phyloP scores from a whole-genome alignment of 2,113 vertebrate genomes.

The Setophaga coronata region DNA sequence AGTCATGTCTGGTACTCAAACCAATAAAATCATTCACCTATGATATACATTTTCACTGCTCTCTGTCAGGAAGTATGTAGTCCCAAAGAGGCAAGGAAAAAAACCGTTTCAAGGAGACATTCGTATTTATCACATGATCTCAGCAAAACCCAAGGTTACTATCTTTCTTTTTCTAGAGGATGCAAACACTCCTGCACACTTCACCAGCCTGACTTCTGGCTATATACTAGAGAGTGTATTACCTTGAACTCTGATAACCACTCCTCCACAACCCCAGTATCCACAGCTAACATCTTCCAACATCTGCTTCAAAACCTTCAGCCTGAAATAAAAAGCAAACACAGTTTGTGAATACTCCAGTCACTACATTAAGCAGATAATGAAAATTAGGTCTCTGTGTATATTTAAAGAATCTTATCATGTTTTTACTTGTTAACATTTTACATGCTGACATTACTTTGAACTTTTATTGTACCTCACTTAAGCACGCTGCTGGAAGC shows the following conservation, averaged over 20 bases:
- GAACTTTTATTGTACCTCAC: slow-evolving; percentile 44
- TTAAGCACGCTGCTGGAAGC: slow-evolving; percentile 6
- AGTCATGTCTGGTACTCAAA: background rate
- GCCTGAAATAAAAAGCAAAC: slow-evolving; percentile 66
- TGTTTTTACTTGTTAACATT: background rate
- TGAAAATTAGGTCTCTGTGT: background rate
- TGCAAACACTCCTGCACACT: background rate
- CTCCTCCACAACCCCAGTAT: slow-evolving; percentile 94
- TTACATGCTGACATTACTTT: background rate
- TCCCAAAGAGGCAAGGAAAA: background rate
- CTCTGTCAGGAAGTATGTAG: background rate
- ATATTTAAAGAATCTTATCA: background rate
- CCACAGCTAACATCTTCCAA: slow-evolving; percentile 95
- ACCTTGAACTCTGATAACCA: slow-evolving; percentile 99
- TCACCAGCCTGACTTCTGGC: background rate
- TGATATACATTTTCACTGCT: background rate
- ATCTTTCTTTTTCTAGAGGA: background rate
- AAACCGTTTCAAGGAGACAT: background rate
- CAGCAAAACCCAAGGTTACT: background rate
- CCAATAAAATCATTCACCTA: background rate
- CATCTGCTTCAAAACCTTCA: slow-evolving; percentile 76
- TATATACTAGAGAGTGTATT: background rate
- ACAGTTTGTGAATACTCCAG: background rate
- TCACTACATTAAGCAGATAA: background rate
- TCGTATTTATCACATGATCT: background rate